Conservation (phyloP, 2,797 vertebrate species). For the Acropternis orthonyx region DNA sequence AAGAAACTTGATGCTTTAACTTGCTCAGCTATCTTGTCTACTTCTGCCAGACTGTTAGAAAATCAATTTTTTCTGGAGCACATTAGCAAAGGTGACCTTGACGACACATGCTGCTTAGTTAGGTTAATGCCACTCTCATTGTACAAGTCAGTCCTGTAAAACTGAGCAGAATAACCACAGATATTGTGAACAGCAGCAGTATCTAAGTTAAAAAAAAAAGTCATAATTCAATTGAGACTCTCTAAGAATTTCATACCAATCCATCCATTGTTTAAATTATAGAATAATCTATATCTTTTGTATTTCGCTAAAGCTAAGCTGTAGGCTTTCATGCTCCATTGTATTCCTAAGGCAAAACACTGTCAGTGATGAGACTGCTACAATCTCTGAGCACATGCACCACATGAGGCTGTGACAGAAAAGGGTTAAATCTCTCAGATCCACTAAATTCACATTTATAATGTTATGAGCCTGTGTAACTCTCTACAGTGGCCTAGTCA, state of each 20-base stretch:
- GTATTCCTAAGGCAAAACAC: background rate
- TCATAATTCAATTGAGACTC: background rate
- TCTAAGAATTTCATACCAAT: background rate
- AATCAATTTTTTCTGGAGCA: background rate
- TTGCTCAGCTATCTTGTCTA: background rate
- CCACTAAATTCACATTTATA: background rate
- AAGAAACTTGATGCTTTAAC: background rate
- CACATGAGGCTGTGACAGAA: background rate
- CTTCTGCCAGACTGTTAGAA: background rate
- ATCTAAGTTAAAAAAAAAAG: background rate
- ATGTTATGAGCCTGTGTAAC: background rate
- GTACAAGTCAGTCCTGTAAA: background rate
- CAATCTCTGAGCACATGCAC: background rate
- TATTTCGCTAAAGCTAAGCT: background rate
- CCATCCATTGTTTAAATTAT: background rate
- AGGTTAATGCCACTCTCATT: background rate
- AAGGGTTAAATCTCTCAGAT: background rate
- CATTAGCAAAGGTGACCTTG: background rate
- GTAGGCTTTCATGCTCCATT: background rate
- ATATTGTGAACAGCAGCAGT: background rate
- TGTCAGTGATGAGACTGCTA: background rate
- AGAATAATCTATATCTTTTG: background rate
- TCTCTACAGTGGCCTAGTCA: background rate
- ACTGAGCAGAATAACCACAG: background rate
- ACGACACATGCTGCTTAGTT: background rate